Conservation (phyloP, 2,797 vertebrate genomes). For the Coregonus sp. region DNA sequence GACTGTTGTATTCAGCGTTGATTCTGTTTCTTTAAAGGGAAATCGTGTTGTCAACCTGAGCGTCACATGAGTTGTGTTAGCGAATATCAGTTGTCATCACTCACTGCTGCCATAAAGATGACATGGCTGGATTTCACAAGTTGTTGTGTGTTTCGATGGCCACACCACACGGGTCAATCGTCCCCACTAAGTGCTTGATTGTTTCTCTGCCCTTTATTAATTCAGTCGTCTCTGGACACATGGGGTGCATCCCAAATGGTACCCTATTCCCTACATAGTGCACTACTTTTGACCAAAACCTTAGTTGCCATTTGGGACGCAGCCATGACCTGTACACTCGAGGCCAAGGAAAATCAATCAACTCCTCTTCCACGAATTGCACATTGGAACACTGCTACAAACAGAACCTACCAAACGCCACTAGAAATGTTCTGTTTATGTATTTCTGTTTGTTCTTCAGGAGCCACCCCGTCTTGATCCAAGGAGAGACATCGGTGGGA, state of each 20-base stretch:
- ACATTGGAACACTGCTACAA: neutral
- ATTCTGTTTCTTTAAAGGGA: too few species aligned
- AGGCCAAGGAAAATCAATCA: conserved; percentile 20
- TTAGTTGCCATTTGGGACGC: too few species aligned
- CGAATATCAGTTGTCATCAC: too few species aligned
- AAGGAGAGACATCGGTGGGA: conserved; percentile 96
- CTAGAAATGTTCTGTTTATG: neutral
- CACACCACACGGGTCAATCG: neutral
- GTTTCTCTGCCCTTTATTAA: conserved; percentile 11
- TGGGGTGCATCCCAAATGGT: neutral
- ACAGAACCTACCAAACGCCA: neutral
- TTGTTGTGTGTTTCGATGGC: neutral
- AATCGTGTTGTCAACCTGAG: too few species aligned
- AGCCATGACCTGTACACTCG: neutral
- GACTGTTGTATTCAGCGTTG: too few species aligned
- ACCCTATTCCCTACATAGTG: too few species aligned
- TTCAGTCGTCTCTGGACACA: neutral
- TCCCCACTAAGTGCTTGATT: neutral
- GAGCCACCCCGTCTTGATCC: conserved; percentile 90
- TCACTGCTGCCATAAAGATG: neutral
- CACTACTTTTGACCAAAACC: neutral
- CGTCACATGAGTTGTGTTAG: too few species aligned
- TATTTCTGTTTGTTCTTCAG: conserved; percentile 64
- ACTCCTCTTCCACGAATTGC: neutral
- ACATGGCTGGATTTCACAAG: neutral